Evolutionary conservation across 2,888 invertebrate species (phyloP).

Genomic region (Celastrina argiolus): DNA sequence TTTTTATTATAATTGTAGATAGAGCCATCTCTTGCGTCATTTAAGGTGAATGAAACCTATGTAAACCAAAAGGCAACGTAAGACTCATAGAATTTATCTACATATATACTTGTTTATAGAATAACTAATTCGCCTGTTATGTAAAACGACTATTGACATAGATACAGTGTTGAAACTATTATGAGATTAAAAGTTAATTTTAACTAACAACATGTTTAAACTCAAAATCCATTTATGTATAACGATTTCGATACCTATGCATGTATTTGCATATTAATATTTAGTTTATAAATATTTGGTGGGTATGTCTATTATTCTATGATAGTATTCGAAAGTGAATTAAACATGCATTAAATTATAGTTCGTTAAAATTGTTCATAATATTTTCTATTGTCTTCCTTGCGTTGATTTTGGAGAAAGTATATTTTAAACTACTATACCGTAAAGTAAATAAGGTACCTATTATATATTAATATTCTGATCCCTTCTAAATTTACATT

Average conservation of each 20-base stretch:
- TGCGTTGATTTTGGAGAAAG: neutral
- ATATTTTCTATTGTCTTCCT: neutral
- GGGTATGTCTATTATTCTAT: neutral
- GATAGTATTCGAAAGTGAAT: neutral
- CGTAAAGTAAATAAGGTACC: no score
- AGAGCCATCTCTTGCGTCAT: slow-evolving; percentile 1
- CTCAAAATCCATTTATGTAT: neutral
- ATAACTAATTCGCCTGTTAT: slow-evolving; percentile 8
- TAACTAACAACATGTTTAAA: neutral
- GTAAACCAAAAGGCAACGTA: neutral
- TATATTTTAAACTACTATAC: no score
- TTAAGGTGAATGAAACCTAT: slow-evolving; percentile 16
- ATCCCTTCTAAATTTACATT: neutral
- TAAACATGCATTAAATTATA: neutral
- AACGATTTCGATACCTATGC: neutral
- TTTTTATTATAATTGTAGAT: neutral
- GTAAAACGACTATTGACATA: slow-evolving; percentile 14
- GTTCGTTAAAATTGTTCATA: neutral
- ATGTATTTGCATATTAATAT: neutral
- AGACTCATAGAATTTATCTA: neutral
- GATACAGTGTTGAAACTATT: neutral
- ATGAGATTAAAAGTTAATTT: slow-evolving; percentile 7
- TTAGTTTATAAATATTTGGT: neutral
- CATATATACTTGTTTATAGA: neutral
- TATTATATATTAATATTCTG: no score